These are phyloP conservation scores for Nematopogon swammerdamellus DNA, from an alignment of 2,888 invertebrate genomes.

Conservation along the genomic window DNA sequence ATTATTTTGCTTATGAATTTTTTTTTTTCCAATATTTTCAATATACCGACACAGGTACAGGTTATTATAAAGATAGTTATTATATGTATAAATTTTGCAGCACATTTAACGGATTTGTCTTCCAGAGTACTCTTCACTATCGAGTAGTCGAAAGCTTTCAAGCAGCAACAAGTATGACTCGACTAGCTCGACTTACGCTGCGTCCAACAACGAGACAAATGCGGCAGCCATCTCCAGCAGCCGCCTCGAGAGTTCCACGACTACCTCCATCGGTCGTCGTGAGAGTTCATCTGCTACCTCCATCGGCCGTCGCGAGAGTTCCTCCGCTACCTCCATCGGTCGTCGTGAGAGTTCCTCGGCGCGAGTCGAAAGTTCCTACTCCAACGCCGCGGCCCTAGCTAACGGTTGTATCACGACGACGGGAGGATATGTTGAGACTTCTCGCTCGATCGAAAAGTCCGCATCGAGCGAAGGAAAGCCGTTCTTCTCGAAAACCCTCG, in stretches of 20 bases:
- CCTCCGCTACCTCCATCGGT: constrained; percentile 29
- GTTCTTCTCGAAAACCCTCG: constrained; percentile 68
- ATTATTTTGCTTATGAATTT: no score
- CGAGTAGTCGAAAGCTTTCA: constrained; percentile 34
- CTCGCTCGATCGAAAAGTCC: constrained; percentile 24
- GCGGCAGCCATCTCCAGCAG: constrained; percentile 26
- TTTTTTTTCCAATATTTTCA: no score
- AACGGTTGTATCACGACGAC: constrained; percentile 29
- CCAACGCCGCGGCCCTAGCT: constrained; percentile 19
- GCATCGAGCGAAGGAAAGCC: constrained; percentile 60
- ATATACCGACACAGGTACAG: no score
- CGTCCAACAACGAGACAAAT: constrained; percentile 17
- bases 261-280: constrained; percentile 33
- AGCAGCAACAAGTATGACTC: constrained; percentile 39
- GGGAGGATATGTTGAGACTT: constrained; percentile 20
- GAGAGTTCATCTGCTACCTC: constrained; percentile 32
- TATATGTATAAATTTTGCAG: no score
- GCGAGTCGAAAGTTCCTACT: constrained; percentile 25
- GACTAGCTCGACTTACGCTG: constrained; percentile 28
- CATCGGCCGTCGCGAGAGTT: constrained; percentile 20
- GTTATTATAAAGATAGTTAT: no score
- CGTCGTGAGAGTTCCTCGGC: constrained; percentile 10
- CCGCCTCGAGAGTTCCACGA: constrained; percentile 35
- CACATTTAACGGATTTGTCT: no score
- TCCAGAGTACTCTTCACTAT: constrained; percentile 33